Evolutionary conservation across 92 coral and sea anemone species (phyloP), one percentile per base, ranked within the genome.

Genomic region (Zoanthus gigantus): DNA sequence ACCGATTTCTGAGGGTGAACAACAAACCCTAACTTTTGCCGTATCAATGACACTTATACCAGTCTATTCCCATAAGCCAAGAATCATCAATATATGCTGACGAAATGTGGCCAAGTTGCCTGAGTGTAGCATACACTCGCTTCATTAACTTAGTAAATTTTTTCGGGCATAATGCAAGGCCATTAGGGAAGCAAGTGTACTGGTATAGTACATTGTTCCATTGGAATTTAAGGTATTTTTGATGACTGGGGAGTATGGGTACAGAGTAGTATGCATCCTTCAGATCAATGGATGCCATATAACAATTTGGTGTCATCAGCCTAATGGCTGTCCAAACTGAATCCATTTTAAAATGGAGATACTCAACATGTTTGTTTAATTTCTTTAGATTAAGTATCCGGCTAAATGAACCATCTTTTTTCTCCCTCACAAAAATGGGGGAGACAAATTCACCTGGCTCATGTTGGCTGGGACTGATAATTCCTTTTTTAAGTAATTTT

Each of bases 11-110:
- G 67, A 7, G 69, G 84, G 72, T 82, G 85, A 14, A 72, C 45
- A 17, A 78, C 83, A 84, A 90, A 86, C 42, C 87, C 91, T 73
- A 91, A 45, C 23, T 29, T 71, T 65, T 14, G 71, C 56, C 18
- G 86, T 79, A 87, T 71, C 90, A 79, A 79, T 87, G 23, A 91
- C 87, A 88, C 78, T 78, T 78, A 52, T 34, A 31, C 78, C 78
- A 83, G 61, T 63, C 28, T 52, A 72, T 63, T 15, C 76, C 88
- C 85, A 81, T 85, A 0, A 88, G 60, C 50, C 71, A 88, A 7
- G 88, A 89, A 31, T 89, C 66, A 83, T 89, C 92, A 60, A 76
- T 89, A 65, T 83, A 68, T 54, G 73, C 29, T 28, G 68, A 86
- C 67, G 88, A 83, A 52, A 89, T 47, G 73, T 83, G 73, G 42